These are phyloP conservation scores for Carposina sasakii DNA, from an alignment of 1,140 invertebrate species.

Conservation along the genomic window DNA sequence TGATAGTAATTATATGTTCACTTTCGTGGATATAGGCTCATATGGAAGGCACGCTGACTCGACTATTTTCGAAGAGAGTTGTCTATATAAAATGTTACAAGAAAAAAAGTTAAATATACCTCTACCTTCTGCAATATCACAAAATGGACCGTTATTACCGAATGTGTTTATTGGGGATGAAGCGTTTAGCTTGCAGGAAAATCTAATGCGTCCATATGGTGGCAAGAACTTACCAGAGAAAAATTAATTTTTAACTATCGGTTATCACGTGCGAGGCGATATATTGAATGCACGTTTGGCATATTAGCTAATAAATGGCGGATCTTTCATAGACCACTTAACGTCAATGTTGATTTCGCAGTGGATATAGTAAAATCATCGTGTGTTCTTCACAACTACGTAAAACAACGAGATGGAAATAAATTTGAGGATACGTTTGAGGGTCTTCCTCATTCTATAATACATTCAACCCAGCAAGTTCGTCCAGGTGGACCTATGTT, in stretches of 20 bases:
- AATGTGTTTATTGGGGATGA: constrained; percentile 58
- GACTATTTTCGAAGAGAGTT: neutral
- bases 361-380: constrained; percentile 28
- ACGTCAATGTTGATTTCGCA: constrained; percentile 22
- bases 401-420: constrained; percentile 24
- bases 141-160: constrained; percentile 29
- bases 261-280: constrained; percentile 47
- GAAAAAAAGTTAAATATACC: too few species aligned
- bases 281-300: constrained; percentile 64
- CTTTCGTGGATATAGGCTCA: constrained; percentile 50
- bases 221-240: constrained; percentile 33
- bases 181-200: constrained; percentile 58
- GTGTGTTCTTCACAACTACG: constrained; percentile 27
- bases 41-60: constrained; percentile 23
- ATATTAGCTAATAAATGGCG: constrained; percentile 50
- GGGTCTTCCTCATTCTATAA: too few species aligned
- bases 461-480: too few species aligned
- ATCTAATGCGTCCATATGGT: constrained; percentile 60
- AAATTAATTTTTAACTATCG: constrained; percentile 69
- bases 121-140: constrained; percentile 30
- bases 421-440: too few species aligned
- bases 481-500: too few species aligned
- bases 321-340: constrained; percentile 27
- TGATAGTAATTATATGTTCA: constrained; percentile 50
- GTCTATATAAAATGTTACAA: too few species aligned